Base-by-base conservation (phyloP, 2,797 vertebrate species). In the Tiaroga cobitis region DNA sequence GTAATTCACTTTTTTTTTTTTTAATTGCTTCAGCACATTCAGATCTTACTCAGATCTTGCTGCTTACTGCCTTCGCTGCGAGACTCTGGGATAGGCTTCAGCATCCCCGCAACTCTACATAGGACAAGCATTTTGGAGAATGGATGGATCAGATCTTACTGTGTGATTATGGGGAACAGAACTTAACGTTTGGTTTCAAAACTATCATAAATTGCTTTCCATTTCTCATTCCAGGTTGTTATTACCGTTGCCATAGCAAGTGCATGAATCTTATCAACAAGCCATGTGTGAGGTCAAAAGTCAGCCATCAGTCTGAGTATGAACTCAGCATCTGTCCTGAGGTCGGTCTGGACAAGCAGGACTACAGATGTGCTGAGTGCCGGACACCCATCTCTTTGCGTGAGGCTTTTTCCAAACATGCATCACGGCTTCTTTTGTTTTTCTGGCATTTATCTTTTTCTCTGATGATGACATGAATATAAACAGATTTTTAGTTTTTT, bases 241-340 rank as follows among this genome's bases (percentile, higher is more conserved):
- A 97, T 90, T 99, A 98, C 89, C 96, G 97, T 54, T 98, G 97
- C 92, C 98, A 99, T 91, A 99, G 98, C 92, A 99, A 98, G 91
- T 99, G 98, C 92, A 95, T 99, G 95, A 96, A 97, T 82, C 95
- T 97, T 89, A 97, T 99, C 92, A 96, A 95, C 82, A 97, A 97
- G 93, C 93, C 97, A 1, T 99, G 98, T 0, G 97, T 99, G 91
- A 96, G 96, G 89, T 97, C 97, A 74, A 98, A 99, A 92, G 97
- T 99, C 91, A 99, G 98, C 92, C 98, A 99, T 89, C 98, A 97
- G 89, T 97, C 98, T 0, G 97, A 97, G 90, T 99, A 98, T 0
- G 97, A 99, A 92, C 96, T 99, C 89, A 98, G 93, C 93, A 99
- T 99, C 93, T 99, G 98, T 86, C 98, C 98, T 0, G 97, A 99